Conservation (phyloP, 2,888 invertebrate genomes). For the Rhagonycha lutea region DNA sequence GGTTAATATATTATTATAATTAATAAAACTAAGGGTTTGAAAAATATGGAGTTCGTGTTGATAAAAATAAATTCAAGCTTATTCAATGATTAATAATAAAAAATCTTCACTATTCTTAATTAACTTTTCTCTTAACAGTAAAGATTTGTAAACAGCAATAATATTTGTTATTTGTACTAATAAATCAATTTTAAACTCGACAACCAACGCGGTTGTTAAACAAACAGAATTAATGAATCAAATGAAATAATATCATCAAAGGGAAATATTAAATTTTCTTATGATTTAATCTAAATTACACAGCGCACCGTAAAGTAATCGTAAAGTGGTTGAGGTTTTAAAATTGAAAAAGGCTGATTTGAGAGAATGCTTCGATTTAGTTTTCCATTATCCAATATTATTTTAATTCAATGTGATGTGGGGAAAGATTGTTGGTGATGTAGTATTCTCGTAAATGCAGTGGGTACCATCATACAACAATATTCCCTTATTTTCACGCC, state of each 20-base stretch:
- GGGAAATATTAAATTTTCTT: neutral
- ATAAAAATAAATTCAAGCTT: too few relatives aligned
- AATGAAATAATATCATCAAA: neutral
- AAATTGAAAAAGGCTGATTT: neutral
- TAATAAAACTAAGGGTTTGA: too few relatives aligned
- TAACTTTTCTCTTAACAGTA: too few relatives aligned
- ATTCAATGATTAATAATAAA: too few relatives aligned
- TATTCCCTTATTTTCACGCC: conserved; percentile 42
- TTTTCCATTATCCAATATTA: conserved; percentile 4
- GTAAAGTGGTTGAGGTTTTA: neutral
- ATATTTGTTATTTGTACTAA: neutral
- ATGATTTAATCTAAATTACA: neutral
- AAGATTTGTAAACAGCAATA: neutral
- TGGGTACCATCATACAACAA: conserved; percentile 23
- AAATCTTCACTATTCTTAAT: too few relatives aligned
- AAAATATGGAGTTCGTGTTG: too few relatives aligned
- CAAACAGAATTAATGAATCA: neutral
- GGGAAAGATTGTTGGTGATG: conserved; percentile 5
- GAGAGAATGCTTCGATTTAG: neutral
- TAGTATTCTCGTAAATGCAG: conserved; percentile 2
- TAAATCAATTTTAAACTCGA: neutral
- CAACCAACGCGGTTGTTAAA: neutral
- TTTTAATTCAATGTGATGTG: conserved; percentile 21
- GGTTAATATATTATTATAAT: too few relatives aligned
- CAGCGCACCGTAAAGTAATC: neutral